Base-by-base conservation (phyloP, 2,888 invertebrate species). In the Mylabris sibirica region DNA sequence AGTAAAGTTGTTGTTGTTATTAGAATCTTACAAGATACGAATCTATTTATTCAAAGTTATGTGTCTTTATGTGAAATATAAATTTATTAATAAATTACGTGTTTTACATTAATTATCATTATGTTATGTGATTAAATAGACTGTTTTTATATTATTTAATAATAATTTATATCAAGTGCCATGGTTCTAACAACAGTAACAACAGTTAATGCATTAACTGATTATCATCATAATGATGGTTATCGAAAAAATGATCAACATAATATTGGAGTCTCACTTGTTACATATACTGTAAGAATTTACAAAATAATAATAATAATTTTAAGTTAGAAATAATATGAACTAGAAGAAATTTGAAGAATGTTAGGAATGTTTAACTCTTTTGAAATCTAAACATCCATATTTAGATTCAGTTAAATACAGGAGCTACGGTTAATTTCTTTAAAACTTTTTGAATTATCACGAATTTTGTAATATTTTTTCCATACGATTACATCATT, bases 151-250 rank as follows among this genome's bases (percentile, higher is more conserved):
- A 6, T 9, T 9, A 17, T 17, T 44, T 6, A 49, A 49, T 49
- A 4, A 49, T 49, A 53, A 53, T n/a, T n/a, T n/a, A n/a, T n/a
- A 44, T 44, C 17, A 44, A 44, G 49, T 53, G 49, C 49, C 49
- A 84, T 84, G 84, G 82, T 83, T 73, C 72, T 83, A 67, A 83
- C 30, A 30, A n/a, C 82, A 65, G 83, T 83, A 70, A 76, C 83
- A 14, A 81, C 81, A 67, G 83, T 83, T 35, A 81, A 82, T 75
- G 78, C 80, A 63, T 74, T 84, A 35, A 78, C 77, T 66, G 81
- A 79, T 64, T 83, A 80, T 72, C 76, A 53, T 53, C 49, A 75
- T 66, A 71, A 72, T 69, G 75, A 76, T 57, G 80, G 79, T 68
- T 79, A 78, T 72, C 77, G 80, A 70, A 79, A 80, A 72, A 78